Percentiles rank a stretch among this genome's conserved stretches.
phyloP scores from a whole-genome alignment of 2,113 vertebrate species.

The Notarius lentiginosus region DNA sequence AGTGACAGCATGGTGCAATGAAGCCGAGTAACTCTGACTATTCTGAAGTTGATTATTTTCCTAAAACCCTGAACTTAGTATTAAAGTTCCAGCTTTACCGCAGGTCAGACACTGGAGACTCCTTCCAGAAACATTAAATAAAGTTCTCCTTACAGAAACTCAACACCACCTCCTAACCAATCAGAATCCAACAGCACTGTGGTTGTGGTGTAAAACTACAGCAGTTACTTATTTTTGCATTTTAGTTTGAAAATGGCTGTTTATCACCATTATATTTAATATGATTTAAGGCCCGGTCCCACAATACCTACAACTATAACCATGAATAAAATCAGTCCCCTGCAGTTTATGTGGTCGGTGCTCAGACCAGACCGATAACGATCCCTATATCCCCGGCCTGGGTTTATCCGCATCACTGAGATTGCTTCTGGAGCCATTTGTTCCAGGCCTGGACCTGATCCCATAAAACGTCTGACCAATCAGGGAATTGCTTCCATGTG shows the following conservation, averaged over 20 bases:
- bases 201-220: not conserved
- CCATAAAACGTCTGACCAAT: no score
- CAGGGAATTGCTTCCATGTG: no score
- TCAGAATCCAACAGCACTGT: not conserved
- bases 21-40: not conserved
- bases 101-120: not conserved
- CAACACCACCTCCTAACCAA: not conserved
- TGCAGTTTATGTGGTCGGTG: no score
- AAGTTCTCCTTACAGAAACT: not conserved
- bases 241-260: not conserved
- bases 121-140: not conserved
- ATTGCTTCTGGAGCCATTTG: no score
- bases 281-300: no score
- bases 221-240: not conserved
- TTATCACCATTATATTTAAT: not conserved
- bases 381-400: no score
- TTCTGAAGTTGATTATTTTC: not conserved
- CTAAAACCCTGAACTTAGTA: not conserved
- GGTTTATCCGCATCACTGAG: no score
- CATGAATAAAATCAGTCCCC: no score
- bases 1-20: not conserved
- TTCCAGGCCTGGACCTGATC: no score
- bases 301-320: no score
- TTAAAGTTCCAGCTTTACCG: not conserved
- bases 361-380: no score